Conservation (phyloP, 2,113 vertebrate species). For the Cairina moschata region DNA sequence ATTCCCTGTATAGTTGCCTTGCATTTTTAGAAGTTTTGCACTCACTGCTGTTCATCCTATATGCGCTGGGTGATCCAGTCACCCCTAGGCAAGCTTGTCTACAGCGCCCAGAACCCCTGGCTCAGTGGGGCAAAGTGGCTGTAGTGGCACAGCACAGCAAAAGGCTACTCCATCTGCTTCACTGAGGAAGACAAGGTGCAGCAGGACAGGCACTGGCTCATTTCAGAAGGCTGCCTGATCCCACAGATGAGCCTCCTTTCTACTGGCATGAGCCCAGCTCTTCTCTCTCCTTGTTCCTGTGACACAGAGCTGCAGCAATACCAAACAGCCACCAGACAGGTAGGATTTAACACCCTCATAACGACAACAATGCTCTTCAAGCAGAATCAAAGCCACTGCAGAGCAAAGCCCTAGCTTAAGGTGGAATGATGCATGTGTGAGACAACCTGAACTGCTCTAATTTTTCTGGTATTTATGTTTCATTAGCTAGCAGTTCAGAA, state of each 20-base stretch:
- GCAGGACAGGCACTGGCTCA: background rate
- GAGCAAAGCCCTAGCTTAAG: background rate
- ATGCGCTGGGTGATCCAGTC: background rate
- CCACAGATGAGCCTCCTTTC: background rate
- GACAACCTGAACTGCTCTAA: background rate
- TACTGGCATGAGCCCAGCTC: background rate
- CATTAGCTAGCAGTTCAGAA: constrained; percentile 6
- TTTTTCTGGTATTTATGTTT: constrained; percentile 37
- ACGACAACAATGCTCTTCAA: background rate
- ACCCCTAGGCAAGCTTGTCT: background rate
- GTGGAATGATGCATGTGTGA: background rate
- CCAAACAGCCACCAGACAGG: background rate
- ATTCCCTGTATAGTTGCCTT: fast-evolving
- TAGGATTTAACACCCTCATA: background rate
- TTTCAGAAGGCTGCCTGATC: background rate
- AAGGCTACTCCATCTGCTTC: background rate
- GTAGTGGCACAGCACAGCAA: background rate
- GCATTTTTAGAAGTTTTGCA: background rate
- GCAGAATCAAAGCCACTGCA: background rate
- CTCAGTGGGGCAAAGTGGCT: background rate
- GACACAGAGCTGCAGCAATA: background rate
- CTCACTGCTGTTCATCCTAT: background rate
- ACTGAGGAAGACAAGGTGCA: fast-evolving
- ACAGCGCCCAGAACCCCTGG: background rate
- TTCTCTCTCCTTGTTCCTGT: background rate